Evolutionary conservation across 2,888 invertebrate species (phyloP), one percentile per base, ranked within the genome.

Genomic region (Unio delphinus): DNA sequence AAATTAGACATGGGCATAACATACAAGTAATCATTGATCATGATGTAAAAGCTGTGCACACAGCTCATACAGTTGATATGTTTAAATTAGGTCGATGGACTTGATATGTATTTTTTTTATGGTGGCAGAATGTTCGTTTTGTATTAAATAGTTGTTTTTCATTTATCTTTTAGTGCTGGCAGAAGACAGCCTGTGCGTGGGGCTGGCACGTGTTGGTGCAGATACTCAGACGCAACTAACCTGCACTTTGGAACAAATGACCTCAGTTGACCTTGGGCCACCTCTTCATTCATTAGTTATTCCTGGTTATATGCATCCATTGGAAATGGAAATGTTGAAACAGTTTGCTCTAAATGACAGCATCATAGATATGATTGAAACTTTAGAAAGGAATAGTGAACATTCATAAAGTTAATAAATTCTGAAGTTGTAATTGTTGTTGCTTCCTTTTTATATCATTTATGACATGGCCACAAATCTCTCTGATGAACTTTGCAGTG

Each of bases 221-320:
- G 93, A 93, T 23, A 88, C 89, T 60, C 94, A 94, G 85, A 91
- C 92, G 86, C 95, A 99, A 82, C 91, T 93, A 20, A 94, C 93
- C 58, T 93, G 93, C 85, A 92, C 94, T 17, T 91, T 99, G 74
- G 90, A 92, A 76, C 92, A 94, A 78, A 95, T 99, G 95, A 90
- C 92, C 61, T 94, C 95, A 86, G 80, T 84, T 57, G 91, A 92
- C 76, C 91, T 99, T 76, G 99, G 99, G 6, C 92, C 93, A 57
- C 99, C 99, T 1, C 92, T 99, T 61, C 99, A 99, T 91, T 98
- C 97, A 61, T 92, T 99, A 61, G 94, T 99, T 67, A 94, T 99
- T 85, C 94, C 95, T 73, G 95, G 95, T 59, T 92, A 94, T 79
- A 91, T 98, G 89, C 99, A 99, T 92, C 96, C 97, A 17, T 90